Percentiles rank a stretch among this genome's conserved stretches.
Evolutionary conservation across 1,140 invertebrate species (phyloP).

Genomic region (Drosophila carrolli): DNA sequence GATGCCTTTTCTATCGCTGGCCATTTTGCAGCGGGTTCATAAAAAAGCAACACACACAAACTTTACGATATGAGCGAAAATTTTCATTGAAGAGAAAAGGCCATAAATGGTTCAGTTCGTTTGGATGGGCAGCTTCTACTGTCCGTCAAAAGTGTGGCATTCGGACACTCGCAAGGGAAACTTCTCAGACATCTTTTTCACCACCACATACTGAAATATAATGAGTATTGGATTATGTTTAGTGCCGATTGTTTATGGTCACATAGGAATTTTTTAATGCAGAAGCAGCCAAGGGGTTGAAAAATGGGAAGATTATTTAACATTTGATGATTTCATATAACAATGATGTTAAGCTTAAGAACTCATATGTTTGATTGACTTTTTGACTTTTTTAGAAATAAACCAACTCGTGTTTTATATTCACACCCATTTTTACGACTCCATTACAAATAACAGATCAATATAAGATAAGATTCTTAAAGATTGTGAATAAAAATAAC

Average conservation of each 20-base stretch:
- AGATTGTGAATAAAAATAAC: too few relatives aligned
- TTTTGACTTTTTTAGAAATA: not conserved
- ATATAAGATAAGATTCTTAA: too few relatives aligned
- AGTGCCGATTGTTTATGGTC: slow-evolving; percentile 36
- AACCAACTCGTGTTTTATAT: not conserved
- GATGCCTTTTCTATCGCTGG: slow-evolving; percentile 74
- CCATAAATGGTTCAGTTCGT: slow-evolving; percentile 57
- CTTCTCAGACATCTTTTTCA: not conserved
- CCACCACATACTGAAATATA: slow-evolving; percentile 9
- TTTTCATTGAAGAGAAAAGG: slow-evolving; percentile 33
- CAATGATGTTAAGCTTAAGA: not conserved
- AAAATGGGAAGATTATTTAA: not conserved
- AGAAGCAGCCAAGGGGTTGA: not conserved
- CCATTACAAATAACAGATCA: not conserved
- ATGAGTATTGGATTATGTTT: slow-evolving; percentile 32
- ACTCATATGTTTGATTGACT: not conserved
- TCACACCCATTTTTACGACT: slow-evolving; percentile 1
- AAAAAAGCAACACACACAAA: slow-evolving; percentile 53
- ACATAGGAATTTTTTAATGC: slow-evolving; percentile 14
- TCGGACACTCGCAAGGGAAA: slow-evolving; percentile 10
- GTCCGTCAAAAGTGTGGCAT: slow-evolving; percentile 49
- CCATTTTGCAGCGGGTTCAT: slow-evolving; percentile 77
- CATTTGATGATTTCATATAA: not conserved
- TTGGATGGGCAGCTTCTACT: slow-evolving; percentile 18
- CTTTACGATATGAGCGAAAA: slow-evolving; percentile 69